Conservation (phyloP, 2,797 vertebrate species). For the Gallinago nigripennis region DNA sequence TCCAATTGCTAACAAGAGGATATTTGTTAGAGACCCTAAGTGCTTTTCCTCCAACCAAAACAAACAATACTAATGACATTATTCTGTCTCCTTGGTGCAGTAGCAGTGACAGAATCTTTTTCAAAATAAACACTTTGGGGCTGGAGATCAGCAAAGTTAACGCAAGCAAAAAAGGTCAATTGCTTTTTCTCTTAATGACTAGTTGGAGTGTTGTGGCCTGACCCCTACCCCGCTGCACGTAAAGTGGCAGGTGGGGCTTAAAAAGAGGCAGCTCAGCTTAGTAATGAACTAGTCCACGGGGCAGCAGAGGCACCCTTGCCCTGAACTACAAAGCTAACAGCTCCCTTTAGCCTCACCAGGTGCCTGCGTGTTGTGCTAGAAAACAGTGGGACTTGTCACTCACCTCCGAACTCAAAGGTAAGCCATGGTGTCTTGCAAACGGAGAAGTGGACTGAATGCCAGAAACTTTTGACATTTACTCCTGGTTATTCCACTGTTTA, state of each 20-base stretch:
- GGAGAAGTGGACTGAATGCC: neutral
- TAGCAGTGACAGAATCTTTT: constrained; percentile 52
- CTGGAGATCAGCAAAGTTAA: constrained; percentile 61
- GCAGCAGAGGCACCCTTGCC: neutral
- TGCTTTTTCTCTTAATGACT: constrained; percentile 64
- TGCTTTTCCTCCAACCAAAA: constrained; percentile 70
- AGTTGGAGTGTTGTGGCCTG: constrained; percentile 58
- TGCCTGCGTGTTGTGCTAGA: neutral
- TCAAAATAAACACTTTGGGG: constrained; percentile 69
- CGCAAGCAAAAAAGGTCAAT: constrained; percentile 43
- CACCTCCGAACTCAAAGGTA: neutral
- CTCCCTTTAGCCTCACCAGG: neutral
- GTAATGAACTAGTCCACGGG: neutral
- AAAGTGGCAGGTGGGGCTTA: constrained; percentile 14
- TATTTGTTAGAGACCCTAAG: constrained; percentile 67
- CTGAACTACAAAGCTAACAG: neutral
- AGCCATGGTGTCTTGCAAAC: neutral
- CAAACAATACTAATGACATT: constrained; percentile 66
- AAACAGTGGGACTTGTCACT: neutral
- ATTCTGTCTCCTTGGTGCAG: constrained; percentile 57
- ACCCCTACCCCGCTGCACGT: constrained; percentile 30
- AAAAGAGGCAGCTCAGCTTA: neutral
- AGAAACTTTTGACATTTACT: neutral
- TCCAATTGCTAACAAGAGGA: constrained; percentile 72
- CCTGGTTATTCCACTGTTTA: neutral